A percentile compares a stretch with the other conserved stretches of the same genome.
These are phyloP conservation scores for Myxocyprinus asiaticus DNA, from an alignment of 2,113 vertebrate genomes.

Conservation along the genomic window DNA sequence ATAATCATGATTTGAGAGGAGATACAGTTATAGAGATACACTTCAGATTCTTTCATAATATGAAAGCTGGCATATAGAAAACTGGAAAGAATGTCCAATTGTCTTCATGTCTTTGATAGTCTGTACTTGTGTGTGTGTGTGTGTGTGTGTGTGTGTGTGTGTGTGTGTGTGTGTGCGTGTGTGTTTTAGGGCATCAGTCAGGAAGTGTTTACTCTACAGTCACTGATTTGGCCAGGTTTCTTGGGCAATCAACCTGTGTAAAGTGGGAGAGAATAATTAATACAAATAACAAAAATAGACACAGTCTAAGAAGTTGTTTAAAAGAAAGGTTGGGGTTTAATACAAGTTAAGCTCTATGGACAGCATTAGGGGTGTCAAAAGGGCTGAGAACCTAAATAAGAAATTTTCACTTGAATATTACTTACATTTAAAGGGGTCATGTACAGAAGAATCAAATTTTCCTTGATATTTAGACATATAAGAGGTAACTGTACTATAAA, in stretches of 20 bases:
- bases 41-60: not conserved
- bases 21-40: conserved; percentile 39
- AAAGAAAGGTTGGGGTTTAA: no score
- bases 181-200: conserved; percentile 11
- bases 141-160: conserved; percentile 28
- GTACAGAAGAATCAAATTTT: no score
- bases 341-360: no score
- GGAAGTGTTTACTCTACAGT: conserved; percentile 86
- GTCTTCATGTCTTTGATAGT: conserved; percentile 50
- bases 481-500: no score
- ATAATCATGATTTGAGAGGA: conserved; percentile 21
- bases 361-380: no score
- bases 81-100: not conserved
- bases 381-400: no score
- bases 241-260: conserved; percentile 93
- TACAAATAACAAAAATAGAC: not conserved
- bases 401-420: no score
- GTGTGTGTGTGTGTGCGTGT: conserved; percentile 41
- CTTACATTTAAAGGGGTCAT: no score
- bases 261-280: conserved; percentile 46
- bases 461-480: no score
- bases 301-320: not conserved
- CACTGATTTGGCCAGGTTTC: conserved; percentile 98
- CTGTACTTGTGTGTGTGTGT: conserved; percentile 43
- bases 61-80: conserved; percentile 10